Evolutionary conservation across 2,888 invertebrate genomes (phyloP), one percentile per base, ranked within the genome.

Genomic region (Siphlonurus alternatus): DNA sequence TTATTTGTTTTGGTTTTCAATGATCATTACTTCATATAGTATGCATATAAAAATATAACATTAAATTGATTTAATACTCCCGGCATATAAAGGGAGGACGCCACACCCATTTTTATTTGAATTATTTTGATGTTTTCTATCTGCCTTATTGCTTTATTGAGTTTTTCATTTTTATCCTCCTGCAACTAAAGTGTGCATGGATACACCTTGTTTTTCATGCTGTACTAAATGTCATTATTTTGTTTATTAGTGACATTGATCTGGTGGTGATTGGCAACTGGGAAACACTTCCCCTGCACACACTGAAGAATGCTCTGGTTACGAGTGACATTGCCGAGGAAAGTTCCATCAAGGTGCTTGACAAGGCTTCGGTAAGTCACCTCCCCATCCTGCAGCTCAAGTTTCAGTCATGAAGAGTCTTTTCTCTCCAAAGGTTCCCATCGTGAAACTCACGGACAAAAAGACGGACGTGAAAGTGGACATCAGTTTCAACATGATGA

Each of bases 401-500:
- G 25, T 61, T 24, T 54, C 22, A 63, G 22, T 51, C 56, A 62
- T 23, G 20, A 23, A 65, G 54, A 53, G 24, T 59, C 5, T 63
- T 22, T 59, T 60, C n/a, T 61, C 64, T 62, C 71, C 73, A 2
- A 70, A 81, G 81, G 82, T 99, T 71, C 99, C 99, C 71, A 98
- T 99, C 72, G 93, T 99, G 69, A 99, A 99, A 81, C 83, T 98
- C 77, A 94, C 92, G 25, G 96, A 98, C 76, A 83, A 83, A 67
- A 83, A 85, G 76, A 78, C 87, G 70, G 89, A 91, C 70, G 89
- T 99, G 66, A 92, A 92, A 81, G 95, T 94, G 72, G 99, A 99
- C 80, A 98, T 99, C 75, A 96, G 97, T 72, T 99, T 99, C 81
- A 99, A 99, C 79, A 97, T 97, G 90, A 90, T 87, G 76, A 96